Base-by-base conservation (phyloP, 2,113 vertebrate genomes). In the Elaphurus davidianus region DNA sequence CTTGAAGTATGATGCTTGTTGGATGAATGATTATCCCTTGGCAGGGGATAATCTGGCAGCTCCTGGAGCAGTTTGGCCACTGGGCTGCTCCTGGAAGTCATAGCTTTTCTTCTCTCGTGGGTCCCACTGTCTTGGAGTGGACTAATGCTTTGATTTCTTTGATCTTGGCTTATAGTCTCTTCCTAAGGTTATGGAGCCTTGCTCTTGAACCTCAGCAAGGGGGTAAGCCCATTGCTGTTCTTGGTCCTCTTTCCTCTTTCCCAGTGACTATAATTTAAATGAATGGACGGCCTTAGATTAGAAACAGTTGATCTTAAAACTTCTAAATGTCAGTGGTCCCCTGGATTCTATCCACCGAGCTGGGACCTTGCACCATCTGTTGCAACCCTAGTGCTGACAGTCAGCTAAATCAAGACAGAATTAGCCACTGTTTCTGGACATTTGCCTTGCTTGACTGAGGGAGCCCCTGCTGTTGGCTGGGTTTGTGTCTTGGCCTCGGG, bases 361-460 rank as follows among this genome's bases (percentile, higher is more conserved):
- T 57, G 84, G 87, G 30, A 84, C 79, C 62, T 87, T 88, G 25
- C 87, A 36, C 94, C 85, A 84, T 90, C 91, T 94, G 74, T 82
- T 96, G 85, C 33, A 94, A 85, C 59, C 89, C 10, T 33, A 52
- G 62, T 87, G 55, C 62, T 94, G 94, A 96, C 79, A 93, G 88
- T 90, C 23, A 23, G 62, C 87, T 95, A 97, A 94, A 90, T 94
- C 87, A 87, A 95, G 74, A 95, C 36, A 82, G 94, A 96, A 60
- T 93, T 83, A 30, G 17, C 92, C 64, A 84, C 30, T 96, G 50
- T 55, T 74, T 82, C 87, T 90, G 90, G 92, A 86, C 33, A 64
- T 55, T 91, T 92, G 71, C 84, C 96, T 84, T 62, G 83, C 50
- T 59, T 90, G n/a, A 45, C 60, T 60, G 43, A 62, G 74, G 76